A percentile compares a stretch with the other conserved stretches of the same genome.
phyloP scores from a whole-genome alignment of 2,113 vertebrate genomes.

The Chaetodon auriga region DNA sequence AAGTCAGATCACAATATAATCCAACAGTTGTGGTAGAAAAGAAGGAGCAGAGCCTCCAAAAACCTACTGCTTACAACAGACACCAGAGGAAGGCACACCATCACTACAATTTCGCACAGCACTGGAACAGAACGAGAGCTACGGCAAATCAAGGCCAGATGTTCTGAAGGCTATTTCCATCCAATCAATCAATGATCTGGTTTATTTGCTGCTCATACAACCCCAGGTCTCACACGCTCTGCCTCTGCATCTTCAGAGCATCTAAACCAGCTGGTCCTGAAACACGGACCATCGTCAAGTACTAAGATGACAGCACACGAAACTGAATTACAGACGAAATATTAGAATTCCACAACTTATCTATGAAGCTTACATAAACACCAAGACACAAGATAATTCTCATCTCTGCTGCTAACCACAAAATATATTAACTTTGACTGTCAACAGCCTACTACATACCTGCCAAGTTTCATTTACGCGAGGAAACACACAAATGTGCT shows the following conservation, averaged over 20 bases:
- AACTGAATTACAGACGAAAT: conserved; percentile 26
- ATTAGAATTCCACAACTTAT: conserved; percentile 31
- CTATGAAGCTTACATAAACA: conserved; percentile 27
- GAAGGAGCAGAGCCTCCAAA: conserved; percentile 24
- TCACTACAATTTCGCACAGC: conserved; percentile 43
- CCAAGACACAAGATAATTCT: conserved; percentile 18
- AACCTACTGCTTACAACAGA: conserved; percentile 33
- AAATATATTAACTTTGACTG: conserved; percentile 36
- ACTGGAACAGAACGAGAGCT: conserved; percentile 43
- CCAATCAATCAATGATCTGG: background rate
- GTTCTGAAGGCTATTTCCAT: conserved; percentile 17
- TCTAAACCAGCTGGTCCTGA: conserved; percentile 2
- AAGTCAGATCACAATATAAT: background rate
- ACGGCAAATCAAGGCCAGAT: conserved; percentile 38
- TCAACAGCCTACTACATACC: conserved; percentile 10
- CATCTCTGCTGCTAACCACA: conserved; percentile 25
- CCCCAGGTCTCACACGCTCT: background rate
- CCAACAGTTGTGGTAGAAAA: background rate
- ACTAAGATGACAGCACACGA: conserved; percentile 21
- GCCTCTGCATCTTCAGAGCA: conserved; percentile 23
- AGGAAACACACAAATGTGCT: conserved; percentile 34
- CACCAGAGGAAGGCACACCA: conserved; percentile 61
- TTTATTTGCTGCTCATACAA: conserved; percentile 23
- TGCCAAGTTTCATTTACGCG: conserved; percentile 29
- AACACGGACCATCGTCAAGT: conserved; percentile 44